Conservation (phyloP, 2,113 vertebrate species). For the Cynopterus brachyotis region DNA sequence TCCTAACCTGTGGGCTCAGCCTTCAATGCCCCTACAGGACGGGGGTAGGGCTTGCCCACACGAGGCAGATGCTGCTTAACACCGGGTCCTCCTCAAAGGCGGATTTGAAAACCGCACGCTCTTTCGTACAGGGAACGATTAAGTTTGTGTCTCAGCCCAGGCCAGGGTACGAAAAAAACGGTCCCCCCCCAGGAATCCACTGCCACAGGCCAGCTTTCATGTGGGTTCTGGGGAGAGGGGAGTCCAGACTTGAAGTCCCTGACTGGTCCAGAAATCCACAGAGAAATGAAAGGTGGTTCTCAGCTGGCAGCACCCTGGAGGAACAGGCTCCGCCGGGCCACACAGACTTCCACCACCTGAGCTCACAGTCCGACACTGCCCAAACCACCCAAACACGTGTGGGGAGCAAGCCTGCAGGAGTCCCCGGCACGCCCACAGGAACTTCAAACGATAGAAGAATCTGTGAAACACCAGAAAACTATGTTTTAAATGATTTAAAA, state of each 20-base stretch:
- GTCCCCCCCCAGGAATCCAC: accelerated
- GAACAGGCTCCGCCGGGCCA: neutral
- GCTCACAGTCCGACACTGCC: neutral
- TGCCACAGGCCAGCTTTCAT: neutral
- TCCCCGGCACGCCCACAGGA: neutral
- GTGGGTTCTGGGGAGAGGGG: neutral
- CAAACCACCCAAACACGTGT: accelerated
- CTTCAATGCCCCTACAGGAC: neutral
- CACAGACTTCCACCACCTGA: neutral
- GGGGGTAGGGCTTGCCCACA: neutral
- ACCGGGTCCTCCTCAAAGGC: neutral
- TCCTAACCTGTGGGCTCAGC: accelerated
- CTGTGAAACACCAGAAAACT: neutral
- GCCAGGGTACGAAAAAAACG: neutral
- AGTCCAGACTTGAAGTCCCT: neutral
- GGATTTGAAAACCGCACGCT: neutral
- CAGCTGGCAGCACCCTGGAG: neutral
- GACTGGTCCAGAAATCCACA: neutral
- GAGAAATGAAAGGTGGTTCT: neutral
- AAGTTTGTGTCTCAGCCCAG: too few species aligned
- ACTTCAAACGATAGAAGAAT: neutral
- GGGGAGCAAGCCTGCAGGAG: neutral
- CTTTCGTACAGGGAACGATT: neutral
- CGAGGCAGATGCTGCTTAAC: neutral
- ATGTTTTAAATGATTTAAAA: neutral